Conservation (phyloP, 2,113 vertebrate genomes). For the Pedionomus torquatus region DNA sequence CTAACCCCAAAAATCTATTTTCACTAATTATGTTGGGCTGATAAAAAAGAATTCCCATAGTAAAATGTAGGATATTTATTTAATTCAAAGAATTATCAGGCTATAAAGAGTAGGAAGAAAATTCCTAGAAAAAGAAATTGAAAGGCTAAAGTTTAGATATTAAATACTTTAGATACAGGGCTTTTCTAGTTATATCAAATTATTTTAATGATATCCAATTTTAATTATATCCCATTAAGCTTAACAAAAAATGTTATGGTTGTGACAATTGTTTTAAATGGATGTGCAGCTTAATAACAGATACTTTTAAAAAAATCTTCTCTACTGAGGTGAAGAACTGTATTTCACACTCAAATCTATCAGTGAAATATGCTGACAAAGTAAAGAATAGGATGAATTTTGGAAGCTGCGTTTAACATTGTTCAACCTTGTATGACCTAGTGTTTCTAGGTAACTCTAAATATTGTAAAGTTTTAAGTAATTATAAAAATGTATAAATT, state of each 20-base stretch:
- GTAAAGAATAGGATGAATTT: neutral
- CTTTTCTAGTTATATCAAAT: neutral
- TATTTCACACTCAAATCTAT: neutral
- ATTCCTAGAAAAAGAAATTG: neutral
- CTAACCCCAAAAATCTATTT: neutral
- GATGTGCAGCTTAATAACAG: neutral
- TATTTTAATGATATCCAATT: neutral
- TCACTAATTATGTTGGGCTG: fast-evolving
- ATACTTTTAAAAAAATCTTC: fast-evolving
- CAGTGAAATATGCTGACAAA: neutral
- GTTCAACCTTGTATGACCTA: neutral
- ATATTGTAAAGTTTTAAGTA: neutral
- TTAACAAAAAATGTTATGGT: neutral
- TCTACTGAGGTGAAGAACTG: neutral
- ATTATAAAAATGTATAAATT: no score
- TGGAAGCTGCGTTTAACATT: neutral
- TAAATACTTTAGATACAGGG: neutral
- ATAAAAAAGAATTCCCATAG: neutral
- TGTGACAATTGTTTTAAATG: neutral
- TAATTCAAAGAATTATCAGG: neutral
- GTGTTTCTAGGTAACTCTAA: neutral
- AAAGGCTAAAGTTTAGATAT: neutral
- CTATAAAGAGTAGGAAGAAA: neutral
- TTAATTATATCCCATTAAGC: neutral
- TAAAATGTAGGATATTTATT: neutral